A percentile compares a stretch with the other conserved stretches of the same genome.
These are phyloP conservation scores for Geotrupes spiniger DNA, from an alignment of 2,888 invertebrate genomes.

Conservation along the genomic window DNA sequence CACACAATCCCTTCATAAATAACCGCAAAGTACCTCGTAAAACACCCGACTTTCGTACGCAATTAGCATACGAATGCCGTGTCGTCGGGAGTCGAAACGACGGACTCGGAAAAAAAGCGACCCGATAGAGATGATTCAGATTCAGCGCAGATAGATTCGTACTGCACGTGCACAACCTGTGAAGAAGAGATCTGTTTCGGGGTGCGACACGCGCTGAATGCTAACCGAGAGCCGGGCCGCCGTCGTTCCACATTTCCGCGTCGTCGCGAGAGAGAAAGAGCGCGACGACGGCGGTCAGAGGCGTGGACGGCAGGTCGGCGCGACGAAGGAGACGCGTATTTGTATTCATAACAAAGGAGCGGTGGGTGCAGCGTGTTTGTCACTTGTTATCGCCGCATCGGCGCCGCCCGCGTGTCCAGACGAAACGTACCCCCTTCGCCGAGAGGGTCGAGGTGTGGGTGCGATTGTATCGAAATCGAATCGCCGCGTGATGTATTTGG, in stretches of 20 bases:
- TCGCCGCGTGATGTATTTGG: too few species aligned
- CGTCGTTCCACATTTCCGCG: not conserved
- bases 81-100: too few species aligned
- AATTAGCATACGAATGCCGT: too few species aligned
- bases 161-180: too few species aligned
- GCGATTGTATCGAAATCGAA: too few species aligned
- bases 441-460: too few species aligned
- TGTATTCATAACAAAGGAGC: constrained; percentile 50
- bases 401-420: constrained; percentile 31
- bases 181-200: not conserved
- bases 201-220: not conserved
- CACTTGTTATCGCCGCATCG: constrained; percentile 41
- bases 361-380: constrained; percentile 48
- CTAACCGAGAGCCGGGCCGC: too few species aligned
- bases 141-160: too few species aligned
- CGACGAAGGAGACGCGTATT: constrained; percentile 28
- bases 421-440: constrained; percentile 14
- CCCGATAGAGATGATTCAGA: too few species aligned
- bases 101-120: too few species aligned
- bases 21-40: not conserved
- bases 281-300: not conserved
- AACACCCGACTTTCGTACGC: not conserved
- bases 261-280: too few species aligned
- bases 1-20: too few species aligned
- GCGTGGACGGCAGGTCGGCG: constrained; percentile 9